Percentiles rank a stretch among this genome's conserved stretches.
Conservation (phyloP, 2,888 invertebrate species). For the Drosophila diplacantha region DNA sequence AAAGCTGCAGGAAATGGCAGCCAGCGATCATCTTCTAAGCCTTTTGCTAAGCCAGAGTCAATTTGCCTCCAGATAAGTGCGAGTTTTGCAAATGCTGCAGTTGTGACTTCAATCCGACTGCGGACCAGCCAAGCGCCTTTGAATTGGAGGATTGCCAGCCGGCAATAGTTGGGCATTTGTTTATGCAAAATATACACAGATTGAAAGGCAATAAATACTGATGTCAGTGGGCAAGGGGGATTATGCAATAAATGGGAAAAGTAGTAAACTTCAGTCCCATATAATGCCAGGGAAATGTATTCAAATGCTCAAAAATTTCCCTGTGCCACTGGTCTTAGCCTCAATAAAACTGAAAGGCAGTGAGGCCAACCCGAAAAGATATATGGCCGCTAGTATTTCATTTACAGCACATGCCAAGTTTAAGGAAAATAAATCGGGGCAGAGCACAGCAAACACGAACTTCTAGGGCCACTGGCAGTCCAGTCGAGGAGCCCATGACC, state of each 20-base stretch:
- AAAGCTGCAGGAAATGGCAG: slow-evolving; percentile 28
- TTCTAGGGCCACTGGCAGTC: slow-evolving; percentile 1
- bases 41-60: slow-evolving; percentile 13
- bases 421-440: slow-evolving; percentile 15
- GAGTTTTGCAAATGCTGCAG: slow-evolving; percentile 5
- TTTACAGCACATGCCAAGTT: slow-evolving; percentile 10
- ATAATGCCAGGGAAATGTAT: background rate
- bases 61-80: slow-evolving; percentile 20
- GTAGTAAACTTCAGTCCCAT: background rate
- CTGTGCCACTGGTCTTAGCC: slow-evolving; percentile 5
- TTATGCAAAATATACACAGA: slow-evolving; percentile 10
- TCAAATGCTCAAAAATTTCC: background rate
- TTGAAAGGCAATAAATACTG: slow-evolving; percentile 2
- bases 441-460: background rate
- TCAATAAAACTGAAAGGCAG: background rate
- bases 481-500: slow-evolving; percentile 14
- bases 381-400: slow-evolving; percentile 1
- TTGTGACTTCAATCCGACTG: slow-evolving; percentile 19
- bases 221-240: slow-evolving; percentile 1
- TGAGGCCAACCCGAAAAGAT: background rate
- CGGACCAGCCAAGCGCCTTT: background rate
- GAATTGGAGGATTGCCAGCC: slow-evolving; percentile 4
- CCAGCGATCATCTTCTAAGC: slow-evolving; percentile 31
- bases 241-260: background rate
- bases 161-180: slow-evolving; percentile 5